phyloP scores from a whole-genome alignment of 2,113 vertebrate species.

The Eolophus roseicapilla region DNA sequence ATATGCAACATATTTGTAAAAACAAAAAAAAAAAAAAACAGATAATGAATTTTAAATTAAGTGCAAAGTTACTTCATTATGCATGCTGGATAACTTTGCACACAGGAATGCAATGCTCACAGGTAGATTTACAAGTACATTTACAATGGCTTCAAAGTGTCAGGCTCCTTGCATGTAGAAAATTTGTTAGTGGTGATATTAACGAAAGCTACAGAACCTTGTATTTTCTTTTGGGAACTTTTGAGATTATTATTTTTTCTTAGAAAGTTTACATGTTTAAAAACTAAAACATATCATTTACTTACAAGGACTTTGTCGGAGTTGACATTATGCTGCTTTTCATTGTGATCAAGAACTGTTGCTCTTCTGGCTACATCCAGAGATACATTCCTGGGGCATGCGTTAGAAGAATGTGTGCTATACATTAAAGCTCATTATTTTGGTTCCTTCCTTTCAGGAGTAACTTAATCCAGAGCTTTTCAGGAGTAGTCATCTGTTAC shows the following conservation, averaged over 20 bases:
- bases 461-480: background rate
- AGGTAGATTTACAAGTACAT: background rate
- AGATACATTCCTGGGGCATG: background rate
- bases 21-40: background rate
- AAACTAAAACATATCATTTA: background rate
- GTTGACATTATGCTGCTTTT: background rate
- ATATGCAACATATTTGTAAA: background rate
- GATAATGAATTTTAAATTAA: constrained; percentile 34
- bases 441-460: background rate
- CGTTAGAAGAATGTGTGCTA: background rate
- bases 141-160: background rate
- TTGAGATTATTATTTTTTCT: background rate
- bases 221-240: background rate
- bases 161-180: rapidly evolving
- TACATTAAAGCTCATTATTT: background rate
- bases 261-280: background rate
- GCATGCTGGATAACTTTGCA: background rate
- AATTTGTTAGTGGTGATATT: background rate
- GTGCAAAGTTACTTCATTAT: constrained; percentile 30
- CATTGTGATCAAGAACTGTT: background rate
- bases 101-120: background rate
- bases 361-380: background rate
- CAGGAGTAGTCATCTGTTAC: background rate
- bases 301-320: background rate
- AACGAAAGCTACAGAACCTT: background rate